Conservation (phyloP, 2,888 invertebrate species). For the Scaptomyza cyrtandrae region DNA sequence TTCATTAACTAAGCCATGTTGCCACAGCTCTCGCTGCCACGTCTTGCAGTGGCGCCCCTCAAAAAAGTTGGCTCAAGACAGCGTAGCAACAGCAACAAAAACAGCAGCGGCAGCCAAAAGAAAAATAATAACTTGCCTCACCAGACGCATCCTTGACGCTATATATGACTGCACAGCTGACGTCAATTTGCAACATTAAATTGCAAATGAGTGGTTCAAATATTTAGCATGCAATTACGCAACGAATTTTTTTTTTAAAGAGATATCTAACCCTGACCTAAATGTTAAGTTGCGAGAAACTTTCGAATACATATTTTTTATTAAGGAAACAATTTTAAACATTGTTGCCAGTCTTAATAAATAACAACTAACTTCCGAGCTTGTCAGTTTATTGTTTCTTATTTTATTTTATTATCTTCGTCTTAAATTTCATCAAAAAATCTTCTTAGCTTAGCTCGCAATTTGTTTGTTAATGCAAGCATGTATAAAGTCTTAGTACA, state of each 20-base stretch:
- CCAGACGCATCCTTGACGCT: conserved; percentile 42
- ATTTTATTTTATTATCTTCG: neutral
- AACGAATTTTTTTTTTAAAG: neutral
- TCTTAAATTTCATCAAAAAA: neutral
- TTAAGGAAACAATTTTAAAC: neutral
- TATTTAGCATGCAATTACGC: conserved; percentile 32
- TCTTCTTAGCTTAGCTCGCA: neutral
- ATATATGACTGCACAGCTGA: conserved; percentile 32
- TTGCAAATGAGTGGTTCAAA: conserved; percentile 38
- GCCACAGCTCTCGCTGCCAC: conserved; percentile 20
- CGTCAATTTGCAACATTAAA: conserved; percentile 32
- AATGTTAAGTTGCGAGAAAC: neutral
- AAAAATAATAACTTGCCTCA: conserved; percentile 38
- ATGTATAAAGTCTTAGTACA: neutral
- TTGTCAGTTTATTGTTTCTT: neutral
- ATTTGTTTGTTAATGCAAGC: neutral
- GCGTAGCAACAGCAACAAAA: conserved; percentile 3
- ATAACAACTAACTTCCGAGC: neutral
- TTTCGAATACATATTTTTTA: neutral
- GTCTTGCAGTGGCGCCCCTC: conserved; percentile 12
- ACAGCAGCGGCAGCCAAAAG: conserved; percentile 6
- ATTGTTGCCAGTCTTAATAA: neutral
- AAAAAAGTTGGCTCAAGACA: conserved; percentile 19
- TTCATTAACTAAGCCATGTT: conserved; percentile 66
- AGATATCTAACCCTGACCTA: neutral